Percentiles rank a stretch among this genome's conserved stretches.
These are phyloP conservation scores for Scomberomorus guttatus DNA, from an alignment of 2,797 vertebrate genomes.

Conservation along the genomic window DNA sequence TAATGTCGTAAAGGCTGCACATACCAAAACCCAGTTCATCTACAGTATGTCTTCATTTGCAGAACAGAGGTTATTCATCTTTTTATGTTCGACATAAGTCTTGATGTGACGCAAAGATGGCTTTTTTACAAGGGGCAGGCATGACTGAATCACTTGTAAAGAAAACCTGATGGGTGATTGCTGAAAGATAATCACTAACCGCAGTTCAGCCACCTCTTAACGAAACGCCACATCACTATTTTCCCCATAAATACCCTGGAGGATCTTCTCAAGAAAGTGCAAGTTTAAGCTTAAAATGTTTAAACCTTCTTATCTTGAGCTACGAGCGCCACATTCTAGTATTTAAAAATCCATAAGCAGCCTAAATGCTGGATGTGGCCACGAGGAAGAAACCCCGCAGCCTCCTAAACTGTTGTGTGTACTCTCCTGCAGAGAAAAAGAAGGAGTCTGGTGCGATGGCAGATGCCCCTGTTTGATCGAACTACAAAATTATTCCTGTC, in stretches of 20 bases:
- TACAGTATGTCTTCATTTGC: background rate
- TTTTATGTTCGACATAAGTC: background rate
- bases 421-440: slow-evolving; percentile 39
- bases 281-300: slow-evolving; percentile 41
- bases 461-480: slow-evolving; percentile 60
- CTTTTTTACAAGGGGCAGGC: background rate
- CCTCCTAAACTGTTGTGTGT: slow-evolving; percentile 53
- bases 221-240: background rate
- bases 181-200: slow-evolving; percentile 21
- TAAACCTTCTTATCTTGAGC: slow-evolving; percentile 62
- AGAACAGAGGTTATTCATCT: background rate
- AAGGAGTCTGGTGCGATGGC: slow-evolving; percentile 46
- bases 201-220: slow-evolving; percentile 23
- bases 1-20: background rate
- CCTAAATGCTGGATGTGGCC: slow-evolving; percentile 40
- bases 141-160: background rate
- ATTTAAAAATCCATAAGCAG: slow-evolving; percentile 59
- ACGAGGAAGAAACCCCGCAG: slow-evolving; percentile 51
- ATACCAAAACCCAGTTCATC: background rate
- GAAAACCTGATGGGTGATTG: slow-evolving; percentile 18
- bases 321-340: slow-evolving; percentile 16
- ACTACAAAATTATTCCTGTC: slow-evolving; percentile 66
- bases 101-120: background rate
- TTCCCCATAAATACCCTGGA: slow-evolving; percentile 5
- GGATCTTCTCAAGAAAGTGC: slow-evolving; percentile 33